phyloP scores from a whole-genome alignment of 1,140 invertebrate species.

The Odontomachus brunneus region DNA sequence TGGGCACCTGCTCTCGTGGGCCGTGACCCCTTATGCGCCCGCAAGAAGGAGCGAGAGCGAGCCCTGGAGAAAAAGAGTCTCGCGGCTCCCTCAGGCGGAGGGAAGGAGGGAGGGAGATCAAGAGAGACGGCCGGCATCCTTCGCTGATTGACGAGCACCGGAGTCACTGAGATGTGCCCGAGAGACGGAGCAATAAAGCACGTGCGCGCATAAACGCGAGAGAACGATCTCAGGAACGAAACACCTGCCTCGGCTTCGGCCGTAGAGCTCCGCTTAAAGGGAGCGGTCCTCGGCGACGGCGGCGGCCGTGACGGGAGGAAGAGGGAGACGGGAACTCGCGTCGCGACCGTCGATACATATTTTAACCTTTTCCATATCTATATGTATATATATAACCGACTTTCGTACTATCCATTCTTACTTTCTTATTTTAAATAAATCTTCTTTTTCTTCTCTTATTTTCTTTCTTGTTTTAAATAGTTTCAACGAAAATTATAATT shows the following conservation, averaged over 20 bases:
- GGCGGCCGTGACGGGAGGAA: neutral
- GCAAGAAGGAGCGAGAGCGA: slow-evolving; percentile 23
- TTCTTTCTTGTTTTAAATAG: too few relatives aligned
- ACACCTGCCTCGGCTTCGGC: slow-evolving; percentile 79
- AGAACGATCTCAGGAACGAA: slow-evolving; percentile 76
- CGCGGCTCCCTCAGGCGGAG: slow-evolving; percentile 3
- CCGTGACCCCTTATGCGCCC: slow-evolving; percentile 76
- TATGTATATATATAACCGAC: too few relatives aligned
- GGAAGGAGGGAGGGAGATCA: slow-evolving; percentile 32
- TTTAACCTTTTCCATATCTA: neutral
- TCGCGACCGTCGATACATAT: slow-evolving; percentile 70
- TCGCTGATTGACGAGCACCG: slow-evolving; percentile 83
- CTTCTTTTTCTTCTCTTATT: too few relatives aligned
- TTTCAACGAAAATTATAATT: too few relatives aligned
- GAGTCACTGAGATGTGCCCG: slow-evolving; percentile 80
- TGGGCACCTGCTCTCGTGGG: slow-evolving; percentile 72
- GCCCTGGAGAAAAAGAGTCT: slow-evolving; percentile 43
- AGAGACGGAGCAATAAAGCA: slow-evolving; percentile 82
- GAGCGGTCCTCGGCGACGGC: slow-evolving; percentile 33
- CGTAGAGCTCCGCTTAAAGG: slow-evolving; percentile 25
- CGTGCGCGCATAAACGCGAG: slow-evolving; percentile 82
- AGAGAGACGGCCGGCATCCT: slow-evolving; percentile 70
- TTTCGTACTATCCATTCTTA: too few relatives aligned
- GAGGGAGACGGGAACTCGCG: slow-evolving; percentile 1
- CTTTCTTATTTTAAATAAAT: too few relatives aligned